A percentile compares a stretch with the other conserved stretches of the same genome.
Conservation (phyloP, 2,797 vertebrate genomes). For the Otolemur crassicaudatus region DNA sequence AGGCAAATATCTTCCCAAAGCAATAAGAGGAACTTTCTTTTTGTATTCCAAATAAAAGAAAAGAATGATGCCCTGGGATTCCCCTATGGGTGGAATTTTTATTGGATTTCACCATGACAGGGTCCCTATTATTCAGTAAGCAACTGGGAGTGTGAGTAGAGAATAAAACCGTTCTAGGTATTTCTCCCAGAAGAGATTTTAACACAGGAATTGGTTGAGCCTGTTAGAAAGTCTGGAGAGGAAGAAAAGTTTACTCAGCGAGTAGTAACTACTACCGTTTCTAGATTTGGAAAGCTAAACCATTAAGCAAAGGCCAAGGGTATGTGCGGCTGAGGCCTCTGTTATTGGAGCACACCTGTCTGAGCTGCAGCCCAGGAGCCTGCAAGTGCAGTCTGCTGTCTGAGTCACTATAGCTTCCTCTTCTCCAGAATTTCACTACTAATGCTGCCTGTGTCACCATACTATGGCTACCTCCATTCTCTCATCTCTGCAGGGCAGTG, state of each 20-base stretch:
- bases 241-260: not conserved
- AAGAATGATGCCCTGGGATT: slow-evolving; percentile 20
- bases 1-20: not conserved
- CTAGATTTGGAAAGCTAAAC: not conserved
- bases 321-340: not conserved
- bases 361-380: not conserved
- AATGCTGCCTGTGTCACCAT: not conserved
- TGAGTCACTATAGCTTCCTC: not conserved
- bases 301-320: not conserved
- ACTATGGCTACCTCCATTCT: not conserved
- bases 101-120: not conserved
- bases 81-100: not conserved
- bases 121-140: not conserved
- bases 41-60: slow-evolving; percentile 1
- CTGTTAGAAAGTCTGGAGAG: not conserved
- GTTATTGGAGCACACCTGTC: not conserved
- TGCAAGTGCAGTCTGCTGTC: not conserved
- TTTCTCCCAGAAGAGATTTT: slow-evolving; percentile 49
- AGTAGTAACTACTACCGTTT: not conserved
- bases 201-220: slow-evolving; percentile 24
- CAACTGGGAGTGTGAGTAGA: no score
- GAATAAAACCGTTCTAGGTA: not conserved
- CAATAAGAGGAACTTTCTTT: not conserved
- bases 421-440: not conserved
- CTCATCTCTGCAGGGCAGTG: not conserved